Percentiles rank a stretch among this genome's conserved stretches.
Conservation (phyloP, 2,113 vertebrate species). For the Globicephala melas region DNA sequence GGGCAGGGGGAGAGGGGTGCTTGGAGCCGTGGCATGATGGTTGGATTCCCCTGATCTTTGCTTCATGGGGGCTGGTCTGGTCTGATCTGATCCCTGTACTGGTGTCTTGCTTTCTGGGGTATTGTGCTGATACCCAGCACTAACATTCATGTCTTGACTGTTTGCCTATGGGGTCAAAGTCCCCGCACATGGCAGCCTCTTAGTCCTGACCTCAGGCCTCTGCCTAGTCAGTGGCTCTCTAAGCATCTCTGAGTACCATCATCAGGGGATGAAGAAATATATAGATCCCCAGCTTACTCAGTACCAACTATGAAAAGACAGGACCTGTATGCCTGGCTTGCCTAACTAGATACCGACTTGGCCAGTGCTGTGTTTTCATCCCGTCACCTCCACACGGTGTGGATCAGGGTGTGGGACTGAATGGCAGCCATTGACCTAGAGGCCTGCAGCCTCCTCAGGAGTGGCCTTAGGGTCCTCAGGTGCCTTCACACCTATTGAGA, state of each 20-base stretch:
- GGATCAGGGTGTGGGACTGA: not conserved
- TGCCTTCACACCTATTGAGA: not conserved
- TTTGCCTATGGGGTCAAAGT: not conserved
- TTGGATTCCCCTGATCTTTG: not conserved
- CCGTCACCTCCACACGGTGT: not conserved
- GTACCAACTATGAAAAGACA: not conserved
- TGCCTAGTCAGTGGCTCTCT: not conserved
- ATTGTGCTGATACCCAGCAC: not conserved
- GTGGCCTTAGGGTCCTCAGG: not conserved
- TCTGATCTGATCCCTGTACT: not conserved
- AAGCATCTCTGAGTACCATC: not conserved
- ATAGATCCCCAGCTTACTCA: not conserved
- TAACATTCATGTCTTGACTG: not conserved
- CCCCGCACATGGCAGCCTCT: not conserved
- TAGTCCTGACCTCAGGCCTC: not conserved
- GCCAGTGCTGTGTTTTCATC: not conserved
- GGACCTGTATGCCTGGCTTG: not conserved
- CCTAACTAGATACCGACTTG: not conserved
- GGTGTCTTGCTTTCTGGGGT: not conserved
- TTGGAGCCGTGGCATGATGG: not conserved
- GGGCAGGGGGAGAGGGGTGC: not conserved
- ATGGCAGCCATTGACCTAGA: not conserved
- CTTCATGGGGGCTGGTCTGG: not conserved
- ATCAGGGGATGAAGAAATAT: not conserved
- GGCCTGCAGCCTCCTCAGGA: not conserved